Conservation (phyloP, 2,113 vertebrate genomes). For the human (Homo sapiens) region GRCh38 chr9:13654001-13654500, state of each 20-base stretch:
- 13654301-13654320: too few relatives aligned
- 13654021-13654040: not conserved
- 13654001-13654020: not conserved
- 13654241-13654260: not conserved
- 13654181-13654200: not conserved
- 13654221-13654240: not conserved
- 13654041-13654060: not conserved
- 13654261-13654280: not conserved
- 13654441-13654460: too few relatives aligned
- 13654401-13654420: too few relatives aligned
- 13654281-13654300: not conserved
- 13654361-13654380: too few relatives aligned
- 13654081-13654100: not conserved
- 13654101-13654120: not conserved
- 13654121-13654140: not conserved
- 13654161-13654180: not conserved
- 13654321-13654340: too few relatives aligned
- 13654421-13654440: too few relatives aligned
- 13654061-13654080: not conserved
- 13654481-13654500: too few relatives aligned
- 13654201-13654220: not conserved
- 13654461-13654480: too few relatives aligned
- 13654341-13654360: too few relatives aligned
- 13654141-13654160: not conserved
- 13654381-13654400: too few relatives aligned